Evolutionary conservation across 2,797 vertebrate genomes (phyloP).

Genomic region (Alcedo quadribrachys): DNA sequence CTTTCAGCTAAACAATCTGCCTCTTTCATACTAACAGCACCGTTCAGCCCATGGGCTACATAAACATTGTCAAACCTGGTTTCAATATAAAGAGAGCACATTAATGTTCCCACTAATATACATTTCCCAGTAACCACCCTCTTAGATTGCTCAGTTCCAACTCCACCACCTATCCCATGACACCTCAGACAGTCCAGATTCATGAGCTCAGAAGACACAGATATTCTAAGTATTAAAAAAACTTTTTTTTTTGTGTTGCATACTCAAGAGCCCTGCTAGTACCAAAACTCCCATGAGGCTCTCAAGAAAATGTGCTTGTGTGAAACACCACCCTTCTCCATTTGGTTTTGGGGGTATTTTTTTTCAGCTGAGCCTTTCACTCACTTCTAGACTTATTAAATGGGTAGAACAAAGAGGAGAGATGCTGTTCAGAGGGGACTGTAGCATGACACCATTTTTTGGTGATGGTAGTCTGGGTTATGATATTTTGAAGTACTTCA

Average conservation of each 20-base stretch:
- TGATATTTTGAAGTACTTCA: conserved; percentile 13
- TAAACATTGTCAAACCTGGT: conserved; percentile 69
- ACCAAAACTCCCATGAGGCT: background rate
- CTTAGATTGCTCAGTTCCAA: conserved; percentile 49
- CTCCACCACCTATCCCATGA: conserved; percentile 11
- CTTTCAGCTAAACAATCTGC: conserved; percentile 58
- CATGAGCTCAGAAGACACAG: background rate
- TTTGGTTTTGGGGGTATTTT: background rate
- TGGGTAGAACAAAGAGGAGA: background rate
- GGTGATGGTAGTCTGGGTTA: background rate
- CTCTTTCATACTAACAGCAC: conserved; percentile 58
- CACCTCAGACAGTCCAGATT: background rate
- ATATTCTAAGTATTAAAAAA: background rate
- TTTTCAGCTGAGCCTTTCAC: background rate
- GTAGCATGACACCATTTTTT: too few species aligned
- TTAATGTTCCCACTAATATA: conserved; percentile 45
- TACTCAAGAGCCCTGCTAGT: background rate
- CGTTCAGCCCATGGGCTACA: conserved; percentile 32
- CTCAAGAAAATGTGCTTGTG: background rate
- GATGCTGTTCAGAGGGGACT: background rate
- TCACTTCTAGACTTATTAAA: background rate
- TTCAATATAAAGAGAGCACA: conserved; percentile 51
- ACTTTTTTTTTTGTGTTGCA: background rate
- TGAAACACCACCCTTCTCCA: background rate
- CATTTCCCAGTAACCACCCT: conserved; percentile 28